These are phyloP conservation scores for rabbit (Oryctolagus cuniculus) DNA, from an alignment of 2,113 vertebrate genomes.

Conservation along the genomic window DNA sequence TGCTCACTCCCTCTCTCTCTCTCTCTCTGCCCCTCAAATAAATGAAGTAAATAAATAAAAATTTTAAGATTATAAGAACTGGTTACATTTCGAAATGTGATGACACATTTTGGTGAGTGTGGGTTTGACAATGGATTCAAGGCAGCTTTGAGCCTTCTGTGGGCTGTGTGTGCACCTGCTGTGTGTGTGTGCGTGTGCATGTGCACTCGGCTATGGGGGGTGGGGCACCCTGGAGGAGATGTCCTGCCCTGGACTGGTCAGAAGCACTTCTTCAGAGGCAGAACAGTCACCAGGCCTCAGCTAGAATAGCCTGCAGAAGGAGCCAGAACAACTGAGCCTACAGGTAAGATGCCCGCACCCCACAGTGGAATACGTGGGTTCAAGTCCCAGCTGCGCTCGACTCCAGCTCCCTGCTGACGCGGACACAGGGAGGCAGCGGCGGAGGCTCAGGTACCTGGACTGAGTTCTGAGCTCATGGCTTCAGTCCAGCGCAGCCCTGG, in stretches of 20 bases:
- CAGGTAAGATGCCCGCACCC: too few species aligned
- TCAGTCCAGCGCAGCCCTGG: too few species aligned
- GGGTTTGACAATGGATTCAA: not conserved
- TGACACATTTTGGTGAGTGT: not conserved
- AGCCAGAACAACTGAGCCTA: not conserved
- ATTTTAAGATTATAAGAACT: conserved; percentile 33
- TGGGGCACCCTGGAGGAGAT: not conserved
- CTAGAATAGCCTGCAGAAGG: not conserved
- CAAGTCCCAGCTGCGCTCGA: too few species aligned
- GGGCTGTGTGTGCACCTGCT: not conserved
- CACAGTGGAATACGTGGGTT: too few species aligned
- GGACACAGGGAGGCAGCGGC: too few species aligned
- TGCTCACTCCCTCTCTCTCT: too few species aligned
- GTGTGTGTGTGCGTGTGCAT: accelerated
- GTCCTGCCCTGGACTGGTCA: not conserved
- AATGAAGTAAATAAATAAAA: too few species aligned
- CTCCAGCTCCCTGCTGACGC: too few species aligned
- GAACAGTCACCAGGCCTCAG: not conserved
- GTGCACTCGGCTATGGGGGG: not conserved
- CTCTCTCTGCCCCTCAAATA: too few species aligned
- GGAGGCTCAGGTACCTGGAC: too few species aligned
- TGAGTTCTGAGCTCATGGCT: too few species aligned
- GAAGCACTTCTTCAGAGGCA: not conserved
- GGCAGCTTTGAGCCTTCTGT: not conserved
- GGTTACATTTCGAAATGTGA: not conserved